Evolutionary conservation across 2,888 invertebrate species (phyloP), one percentile per base, ranked within the genome.

Genomic region (Mechanitis messenoides): DNA sequence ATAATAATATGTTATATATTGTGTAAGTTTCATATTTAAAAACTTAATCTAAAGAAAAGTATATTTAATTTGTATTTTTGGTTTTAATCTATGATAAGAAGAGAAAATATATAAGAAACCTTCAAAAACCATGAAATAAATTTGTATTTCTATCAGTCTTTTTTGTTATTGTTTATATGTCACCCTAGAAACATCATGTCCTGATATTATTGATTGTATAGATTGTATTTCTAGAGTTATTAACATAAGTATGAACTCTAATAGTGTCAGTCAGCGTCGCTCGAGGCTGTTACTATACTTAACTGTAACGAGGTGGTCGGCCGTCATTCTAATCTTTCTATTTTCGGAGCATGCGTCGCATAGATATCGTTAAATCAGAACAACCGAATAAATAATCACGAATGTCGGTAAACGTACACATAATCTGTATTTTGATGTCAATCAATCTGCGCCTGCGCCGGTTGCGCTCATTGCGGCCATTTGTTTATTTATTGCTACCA

Each of bases 251-350:
- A 31, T 28, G 31, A 31, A 50, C 50, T 31, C 31, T 3, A 66
- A 58, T 59, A 64, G 64, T 64, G 63, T 64, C 66, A 64, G 65
- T 46, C 63, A 57, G 57, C 61, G 53, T 54, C 55, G 60, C 70
- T 72, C 72, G 66, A 65, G 67, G 67, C 62, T 60, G 54, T 60
- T n/a, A 45, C 71, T 73, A 69, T 31, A 50, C 31, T 50, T 69
- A 81, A 79, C 74, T 79, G 78, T 81, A 78, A 78, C 83, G 76
- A 83, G 83, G 81, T 77, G 72, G 77, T 74, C 75, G 54, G 69
- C 73, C 70, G 64, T 73, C 71, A 68, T 69, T 75, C 74, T 79
- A 80, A 79, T 81, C 78, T 77, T 74, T 79, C 78, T 82, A 78
- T 77, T 81, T 83, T 79, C 69, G 78, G 78, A 69, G 61, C 68